These are phyloP conservation scores for Cyanocitta stelleri DNA, from an alignment of 2,113 vertebrate genomes.

Conservation along the genomic window DNA sequence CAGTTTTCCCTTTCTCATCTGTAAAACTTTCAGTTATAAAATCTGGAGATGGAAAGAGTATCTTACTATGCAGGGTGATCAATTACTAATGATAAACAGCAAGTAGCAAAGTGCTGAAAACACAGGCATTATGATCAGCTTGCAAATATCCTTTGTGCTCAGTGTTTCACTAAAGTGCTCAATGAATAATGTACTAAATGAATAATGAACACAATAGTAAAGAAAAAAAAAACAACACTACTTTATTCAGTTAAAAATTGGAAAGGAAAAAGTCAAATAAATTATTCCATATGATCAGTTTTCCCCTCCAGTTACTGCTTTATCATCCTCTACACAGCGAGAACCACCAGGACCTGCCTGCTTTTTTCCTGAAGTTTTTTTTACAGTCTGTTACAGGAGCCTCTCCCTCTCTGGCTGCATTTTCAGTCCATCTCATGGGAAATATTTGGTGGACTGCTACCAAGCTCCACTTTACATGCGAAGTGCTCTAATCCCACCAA, in stretches of 20 bases:
- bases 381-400: not conserved
- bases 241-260: constrained; percentile 25
- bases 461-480: not conserved
- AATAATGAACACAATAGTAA: constrained; percentile 32
- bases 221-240: not conserved
- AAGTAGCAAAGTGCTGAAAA: constrained; percentile 46
- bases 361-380: not conserved
- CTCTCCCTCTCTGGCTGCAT: not conserved
- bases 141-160: constrained; percentile 30
- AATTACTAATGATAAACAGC: constrained; percentile 16
- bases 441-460: not conserved
- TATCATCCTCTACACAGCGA: not conserved
- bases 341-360: not conserved
- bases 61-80: not conserved
- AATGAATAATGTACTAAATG: constrained; percentile 1
- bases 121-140: not conserved
- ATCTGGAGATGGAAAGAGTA: not conserved
- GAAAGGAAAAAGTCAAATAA: constrained; percentile 33
- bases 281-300: constrained; percentile 53
- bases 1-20: not conserved
- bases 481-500: not conserved
- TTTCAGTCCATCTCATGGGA: not conserved
- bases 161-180: constrained; percentile 5
- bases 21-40: not conserved
- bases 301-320: constrained; percentile 21